Base-by-base conservation (phyloP, 2,888 invertebrate genomes). In the Nesidiocoris tenuis region DNA sequence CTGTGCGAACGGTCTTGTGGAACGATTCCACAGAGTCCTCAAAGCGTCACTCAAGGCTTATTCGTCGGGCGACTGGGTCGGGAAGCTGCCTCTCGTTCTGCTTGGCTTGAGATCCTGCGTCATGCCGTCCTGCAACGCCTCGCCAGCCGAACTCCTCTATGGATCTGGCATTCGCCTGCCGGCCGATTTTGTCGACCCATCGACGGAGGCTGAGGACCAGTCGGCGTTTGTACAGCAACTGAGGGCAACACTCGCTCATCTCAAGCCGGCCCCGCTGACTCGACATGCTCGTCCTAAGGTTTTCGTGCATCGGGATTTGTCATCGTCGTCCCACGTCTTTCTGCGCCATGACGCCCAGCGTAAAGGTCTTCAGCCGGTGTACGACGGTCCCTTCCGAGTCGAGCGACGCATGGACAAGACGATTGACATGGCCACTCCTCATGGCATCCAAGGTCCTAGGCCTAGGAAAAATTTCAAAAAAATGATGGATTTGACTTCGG, bases 21-120 rank as follows among this genome's bases (percentile, higher is more conserved):
- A 85, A 77, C 78, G 84, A 2, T 82, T 82, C 74, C 84, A 85
- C 77, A 79, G 84, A 0, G 81, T 81, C 5, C 78, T 85, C 68
- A 85, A 84, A 80, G 80, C 83, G 0, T 82, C 84, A 0, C 77
- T 83, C 21, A 81, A 22, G 57, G 59, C 70, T 5, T 59, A 70
- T 16, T 21, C 57, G 23, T 21, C 9, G 2, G 24, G 24, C 74
- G 74, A 79, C 54, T 83, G 83, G 82, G 56, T 78, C 1, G 78
- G 79, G 3, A 74, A 77, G 2, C 79, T 84, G n/a, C 83, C 83
- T 0, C 74, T 79, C 1, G 81, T 84, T 3, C 77, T 84, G 0
- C 77, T 84, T 1, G 83, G 82, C 0, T 25, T 83, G 2, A 80
- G 83, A 2, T 78, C 81, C 0, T 75, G 80, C 1, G 78, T 77